Evolutionary conservation across 1,140 invertebrate genomes (phyloP).

Genomic region (Drosophila subpulchrella): DNA sequence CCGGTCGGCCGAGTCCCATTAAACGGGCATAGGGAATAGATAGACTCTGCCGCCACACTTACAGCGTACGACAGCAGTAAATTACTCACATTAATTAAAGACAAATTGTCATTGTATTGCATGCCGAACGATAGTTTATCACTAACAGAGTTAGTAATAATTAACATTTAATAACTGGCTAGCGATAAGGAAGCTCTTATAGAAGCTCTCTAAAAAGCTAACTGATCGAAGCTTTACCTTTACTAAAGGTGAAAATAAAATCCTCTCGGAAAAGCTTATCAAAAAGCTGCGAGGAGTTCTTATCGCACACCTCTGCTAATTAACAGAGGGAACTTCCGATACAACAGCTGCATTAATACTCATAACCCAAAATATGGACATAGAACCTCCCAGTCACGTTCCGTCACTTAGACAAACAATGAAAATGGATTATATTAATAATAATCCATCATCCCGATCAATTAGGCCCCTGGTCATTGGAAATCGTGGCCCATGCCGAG

Average conservation of each 20-base stretch:
- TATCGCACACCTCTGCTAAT: conserved; percentile 28
- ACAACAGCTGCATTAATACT: conserved; percentile 8
- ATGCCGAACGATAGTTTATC: too few relatives aligned
- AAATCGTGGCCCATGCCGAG: conserved; percentile 40
- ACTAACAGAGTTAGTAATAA: conserved; percentile 2
- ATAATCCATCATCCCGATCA: conserved; percentile 2
- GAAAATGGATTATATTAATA: conserved; percentile 31
- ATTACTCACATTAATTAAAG: too few relatives aligned
- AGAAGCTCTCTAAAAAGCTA: conserved; percentile 5
- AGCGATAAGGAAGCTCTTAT: conserved; percentile 21
- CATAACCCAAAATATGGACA: neutral
- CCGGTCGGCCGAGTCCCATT: neutral
- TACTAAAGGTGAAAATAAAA: neutral
- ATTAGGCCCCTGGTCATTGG: conserved; percentile 23
- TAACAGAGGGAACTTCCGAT: conserved; percentile 28
- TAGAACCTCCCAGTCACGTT: conserved; percentile 36
- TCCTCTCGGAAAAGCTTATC: neutral
- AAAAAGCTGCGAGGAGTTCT: conserved; percentile 3
- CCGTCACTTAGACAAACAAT: conserved; percentile 28
- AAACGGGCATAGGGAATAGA: too few relatives aligned
- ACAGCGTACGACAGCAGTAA: too few relatives aligned
- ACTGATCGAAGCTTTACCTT: neutral
- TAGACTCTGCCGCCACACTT: too few relatives aligned
- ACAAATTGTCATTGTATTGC: too few relatives aligned
- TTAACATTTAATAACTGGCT: neutral